Percentiles rank a stretch among this genome's conserved stretches.
phyloP scores from a whole-genome alignment of 1,140 invertebrate species.

The Dinoponera quadriceps region DNA sequence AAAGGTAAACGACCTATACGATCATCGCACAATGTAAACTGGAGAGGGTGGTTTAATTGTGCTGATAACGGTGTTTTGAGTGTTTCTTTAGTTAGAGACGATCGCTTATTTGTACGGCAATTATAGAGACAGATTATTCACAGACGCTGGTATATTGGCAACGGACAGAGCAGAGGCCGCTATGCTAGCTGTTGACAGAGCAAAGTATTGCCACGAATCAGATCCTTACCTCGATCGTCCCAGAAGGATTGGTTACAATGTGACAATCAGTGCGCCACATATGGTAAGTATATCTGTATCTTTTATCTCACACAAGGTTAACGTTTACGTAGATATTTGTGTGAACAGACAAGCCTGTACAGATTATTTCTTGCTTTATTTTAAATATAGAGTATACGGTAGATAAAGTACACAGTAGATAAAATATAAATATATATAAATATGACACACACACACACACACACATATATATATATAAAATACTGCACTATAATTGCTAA shows the following conservation, averaged over 20 bases:
- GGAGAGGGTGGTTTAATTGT: constrained; percentile 4
- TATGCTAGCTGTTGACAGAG: constrained; percentile 95
- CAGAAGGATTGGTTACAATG: constrained; percentile 94
- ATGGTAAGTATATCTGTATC: constrained; percentile 90
- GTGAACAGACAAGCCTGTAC: not conserved
- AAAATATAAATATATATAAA: not conserved
- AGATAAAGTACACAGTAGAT: not conserved
- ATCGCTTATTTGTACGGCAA: not conserved
- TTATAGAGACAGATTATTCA: constrained; percentile 36
- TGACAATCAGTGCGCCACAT: constrained; percentile 99
- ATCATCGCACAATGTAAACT: not conserved
- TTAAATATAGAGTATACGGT: not conserved
- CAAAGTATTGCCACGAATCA: constrained; percentile 90
- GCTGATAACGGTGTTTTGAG: not conserved
- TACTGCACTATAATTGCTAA: not conserved
- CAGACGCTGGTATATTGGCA: constrained; percentile 95
- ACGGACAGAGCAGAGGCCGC: constrained; percentile 91
- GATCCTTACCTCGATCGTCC: constrained; percentile 96
- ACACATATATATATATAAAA: not conserved
- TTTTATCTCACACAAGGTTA: not conserved
- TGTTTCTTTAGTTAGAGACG: not conserved
- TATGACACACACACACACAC: too few relatives aligned
- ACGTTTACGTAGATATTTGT: not conserved
- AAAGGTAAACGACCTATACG: constrained; percentile 75
- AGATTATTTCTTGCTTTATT: not conserved